Evolutionary conservation across 1,140 invertebrate species (phyloP).

Genomic region (Coptotermes formosanus): DNA sequence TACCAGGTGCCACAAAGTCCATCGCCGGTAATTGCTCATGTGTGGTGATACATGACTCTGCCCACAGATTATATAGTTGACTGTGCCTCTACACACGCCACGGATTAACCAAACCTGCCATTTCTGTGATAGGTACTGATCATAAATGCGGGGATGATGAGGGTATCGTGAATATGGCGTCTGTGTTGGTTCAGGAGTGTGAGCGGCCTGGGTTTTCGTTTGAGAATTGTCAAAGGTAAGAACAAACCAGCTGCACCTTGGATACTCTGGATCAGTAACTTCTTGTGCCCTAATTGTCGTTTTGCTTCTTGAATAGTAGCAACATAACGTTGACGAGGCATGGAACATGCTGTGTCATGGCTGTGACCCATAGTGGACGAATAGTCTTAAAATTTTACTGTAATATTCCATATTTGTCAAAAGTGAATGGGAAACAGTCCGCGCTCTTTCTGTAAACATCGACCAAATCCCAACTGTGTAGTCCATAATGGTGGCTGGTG

Average conservation of each 20-base stretch:
- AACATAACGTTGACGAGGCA: neutral
- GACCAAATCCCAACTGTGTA: neutral
- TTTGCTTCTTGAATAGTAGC: neutral
- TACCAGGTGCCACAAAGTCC: no score
- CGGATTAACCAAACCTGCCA: no score
- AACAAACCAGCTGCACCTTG: neutral
- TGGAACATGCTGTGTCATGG: neutral
- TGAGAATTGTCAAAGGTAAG: slow-evolving; percentile 82
- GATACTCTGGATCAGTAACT: neutral
- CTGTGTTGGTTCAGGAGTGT: neutral
- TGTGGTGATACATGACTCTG: no score
- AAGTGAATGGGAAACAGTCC: neutral
- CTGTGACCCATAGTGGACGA: no score
- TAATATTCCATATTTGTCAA: neutral
- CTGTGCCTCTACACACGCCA: no score
- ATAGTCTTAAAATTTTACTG: no score
- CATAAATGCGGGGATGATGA: no score
- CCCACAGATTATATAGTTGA: no score
- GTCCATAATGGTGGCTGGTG: neutral
- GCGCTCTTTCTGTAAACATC: neutral
- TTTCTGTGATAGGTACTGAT: no score
- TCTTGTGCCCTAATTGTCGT: neutral
- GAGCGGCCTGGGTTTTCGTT: slow-evolving; percentile 72
- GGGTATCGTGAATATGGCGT: neutral
- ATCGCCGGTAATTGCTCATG: no score